Conservation (phyloP, 2,888 invertebrate genomes). For the Philereme vetulata region DNA sequence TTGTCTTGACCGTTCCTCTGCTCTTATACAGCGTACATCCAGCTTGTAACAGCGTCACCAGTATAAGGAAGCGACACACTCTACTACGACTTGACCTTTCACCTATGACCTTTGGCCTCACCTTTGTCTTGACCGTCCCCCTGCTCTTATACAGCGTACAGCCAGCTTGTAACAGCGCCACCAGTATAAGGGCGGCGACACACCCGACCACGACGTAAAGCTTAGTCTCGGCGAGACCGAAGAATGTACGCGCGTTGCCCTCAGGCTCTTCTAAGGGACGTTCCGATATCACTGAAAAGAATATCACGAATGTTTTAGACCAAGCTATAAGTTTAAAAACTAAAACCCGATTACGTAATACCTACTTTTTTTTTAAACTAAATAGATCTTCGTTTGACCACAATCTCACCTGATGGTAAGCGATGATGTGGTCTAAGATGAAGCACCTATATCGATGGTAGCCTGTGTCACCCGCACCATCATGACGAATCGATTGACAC, state of each 20-base stretch:
- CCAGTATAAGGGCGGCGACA: conserved; percentile 89
- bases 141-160: conserved; percentile 89
- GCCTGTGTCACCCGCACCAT: too few species aligned
- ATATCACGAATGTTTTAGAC: neutral
- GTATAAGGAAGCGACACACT: conserved; percentile 55
- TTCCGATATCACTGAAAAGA: conserved; percentile 75
- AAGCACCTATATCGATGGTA: too few species aligned
- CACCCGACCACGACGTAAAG: conserved; percentile 93
- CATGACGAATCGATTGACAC: too few species aligned
- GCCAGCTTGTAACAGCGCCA: conserved; percentile 92
- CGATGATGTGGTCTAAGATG: too few species aligned
- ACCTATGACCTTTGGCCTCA: conserved; percentile 56
- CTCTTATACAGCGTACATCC: conserved; percentile 89
- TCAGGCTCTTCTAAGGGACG: conserved; percentile 64
- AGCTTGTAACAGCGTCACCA: neutral
- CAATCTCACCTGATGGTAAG: too few species aligned
- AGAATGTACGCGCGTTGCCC: conserved; percentile 77
- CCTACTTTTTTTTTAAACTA: too few species aligned
- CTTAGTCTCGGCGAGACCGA: conserved; percentile 88
- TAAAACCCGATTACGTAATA: too few species aligned
- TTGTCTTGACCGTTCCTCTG: conserved; percentile 58
- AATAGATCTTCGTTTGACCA: too few species aligned
- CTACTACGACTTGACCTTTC: neutral
- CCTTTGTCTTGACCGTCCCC: conserved; percentile 81
- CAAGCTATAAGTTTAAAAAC: neutral